These are phyloP conservation scores for Callocephalon fimbriatum DNA, from an alignment of 2,113 vertebrate genomes.

Conservation along the genomic window DNA sequence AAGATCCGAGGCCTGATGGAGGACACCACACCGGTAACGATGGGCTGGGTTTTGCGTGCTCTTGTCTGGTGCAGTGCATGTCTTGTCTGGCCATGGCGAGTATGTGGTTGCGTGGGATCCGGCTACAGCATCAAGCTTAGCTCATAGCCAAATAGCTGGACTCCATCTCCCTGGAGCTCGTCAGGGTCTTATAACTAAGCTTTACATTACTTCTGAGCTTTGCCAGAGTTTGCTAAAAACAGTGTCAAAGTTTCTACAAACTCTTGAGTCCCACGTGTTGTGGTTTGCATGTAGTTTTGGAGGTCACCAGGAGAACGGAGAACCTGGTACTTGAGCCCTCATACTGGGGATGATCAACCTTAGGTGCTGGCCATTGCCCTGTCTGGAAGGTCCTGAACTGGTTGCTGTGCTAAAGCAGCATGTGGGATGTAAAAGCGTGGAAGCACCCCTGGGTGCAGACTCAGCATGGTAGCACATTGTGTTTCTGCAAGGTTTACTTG, in stretches of 20 bases:
- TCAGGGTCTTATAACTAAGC: not conserved
- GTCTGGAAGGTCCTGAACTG: not conserved
- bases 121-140: accelerated
- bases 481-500: not conserved
- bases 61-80: accelerated
- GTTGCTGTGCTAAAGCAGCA: not conserved
- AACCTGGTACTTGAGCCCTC: not conserved
- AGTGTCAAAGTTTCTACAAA: not conserved
- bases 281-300: not conserved
- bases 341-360: accelerated
- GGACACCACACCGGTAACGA: conserved; percentile 88
- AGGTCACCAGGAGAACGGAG: not conserved
- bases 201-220: not conserved
- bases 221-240: not conserved
- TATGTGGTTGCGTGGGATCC: accelerated
- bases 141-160: not conserved
- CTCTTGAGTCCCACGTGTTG: accelerated
- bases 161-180: accelerated
- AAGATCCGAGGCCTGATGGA: conserved; percentile 96
- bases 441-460: not conserved
- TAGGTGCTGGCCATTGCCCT: not conserved
- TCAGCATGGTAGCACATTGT: not conserved
- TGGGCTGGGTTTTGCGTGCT: accelerated
- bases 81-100: accelerated
- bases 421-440: not conserved